Evolutionary conservation across 2,797 vertebrate genomes (phyloP).

Genomic region (Chelidonichthys spinosus): DNA sequence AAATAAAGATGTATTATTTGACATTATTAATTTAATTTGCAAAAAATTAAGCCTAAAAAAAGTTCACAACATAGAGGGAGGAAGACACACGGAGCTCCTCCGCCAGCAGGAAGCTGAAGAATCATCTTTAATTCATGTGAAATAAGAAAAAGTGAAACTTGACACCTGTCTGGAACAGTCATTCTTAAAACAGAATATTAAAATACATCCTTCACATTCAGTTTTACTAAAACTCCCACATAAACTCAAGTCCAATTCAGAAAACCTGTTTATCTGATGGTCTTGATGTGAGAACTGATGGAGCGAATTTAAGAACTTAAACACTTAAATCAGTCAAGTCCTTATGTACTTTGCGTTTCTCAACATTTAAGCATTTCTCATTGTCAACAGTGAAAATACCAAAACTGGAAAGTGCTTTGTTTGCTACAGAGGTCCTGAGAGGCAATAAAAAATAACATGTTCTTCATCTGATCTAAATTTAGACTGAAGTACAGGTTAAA

Average conservation of each 20-base stretch:
- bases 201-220: conserved; percentile 13
- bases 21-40: conserved; percentile 42
- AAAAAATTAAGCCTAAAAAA: conserved; percentile 7
- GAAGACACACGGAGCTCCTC: conserved; percentile 10
- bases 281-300: conserved; percentile 3
- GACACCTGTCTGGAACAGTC: not conserved
- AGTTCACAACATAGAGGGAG: not conserved
- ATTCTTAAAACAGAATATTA: conserved; percentile 5
- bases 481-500: too few relatives aligned
- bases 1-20: not conserved
- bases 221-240: not conserved
- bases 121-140: not conserved
- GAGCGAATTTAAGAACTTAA: not conserved
- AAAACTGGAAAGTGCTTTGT: too few relatives aligned
- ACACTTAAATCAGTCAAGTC: too few relatives aligned
- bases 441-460: too few relatives aligned
- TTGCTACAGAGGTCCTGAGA: too few relatives aligned
- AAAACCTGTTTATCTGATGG: not conserved
- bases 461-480: too few relatives aligned
- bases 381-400: too few relatives aligned
- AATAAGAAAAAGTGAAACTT: not conserved
- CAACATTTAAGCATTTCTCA: too few relatives aligned
- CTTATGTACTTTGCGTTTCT: not conserved
- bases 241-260: too few relatives aligned
- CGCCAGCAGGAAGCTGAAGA: conserved; percentile 45